These are phyloP conservation scores for Campylomormyrus tamandua DNA, from an alignment of 2,113 vertebrate species.

Conservation along the genomic window DNA sequence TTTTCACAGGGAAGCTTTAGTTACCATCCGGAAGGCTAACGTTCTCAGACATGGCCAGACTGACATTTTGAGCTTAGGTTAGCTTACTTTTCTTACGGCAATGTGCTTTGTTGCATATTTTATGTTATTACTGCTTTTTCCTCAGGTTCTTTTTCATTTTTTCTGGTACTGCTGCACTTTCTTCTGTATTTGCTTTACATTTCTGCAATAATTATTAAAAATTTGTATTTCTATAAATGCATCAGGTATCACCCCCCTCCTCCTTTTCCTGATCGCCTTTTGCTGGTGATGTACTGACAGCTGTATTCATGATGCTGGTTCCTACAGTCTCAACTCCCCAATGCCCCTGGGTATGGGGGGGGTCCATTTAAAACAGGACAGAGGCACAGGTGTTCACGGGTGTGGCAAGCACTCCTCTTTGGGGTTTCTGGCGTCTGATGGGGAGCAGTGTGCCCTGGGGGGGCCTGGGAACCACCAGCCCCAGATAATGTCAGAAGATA, in stretches of 20 bases:
- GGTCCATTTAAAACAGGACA: conserved; percentile 41
- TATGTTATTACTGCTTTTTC: not conserved
- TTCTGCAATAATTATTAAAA: not conserved
- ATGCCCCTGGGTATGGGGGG: conserved; percentile 22
- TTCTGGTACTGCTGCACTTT: not conserved
- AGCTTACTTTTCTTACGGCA: not conserved
- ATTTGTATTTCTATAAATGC: not conserved
- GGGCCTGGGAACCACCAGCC: conserved; percentile 36
- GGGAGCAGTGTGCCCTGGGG: conserved; percentile 28
- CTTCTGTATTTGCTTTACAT: not conserved
- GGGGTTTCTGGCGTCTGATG: not conserved
- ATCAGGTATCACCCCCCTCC: not conserved
- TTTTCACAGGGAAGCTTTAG: not conserved
- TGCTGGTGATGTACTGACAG: conserved; percentile 30
- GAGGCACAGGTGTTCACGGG: conserved; percentile 66
- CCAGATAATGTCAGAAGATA: conserved; percentile 39
- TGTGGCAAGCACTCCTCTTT: conserved; percentile 40
- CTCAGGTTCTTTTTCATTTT: not conserved
- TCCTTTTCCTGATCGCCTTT: too few species aligned
- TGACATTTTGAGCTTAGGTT: not conserved
- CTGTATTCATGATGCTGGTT: conserved; percentile 39
- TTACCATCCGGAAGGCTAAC: not conserved
- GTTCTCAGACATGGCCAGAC: too few species aligned
- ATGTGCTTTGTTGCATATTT: not conserved
- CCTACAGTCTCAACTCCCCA: conserved; percentile 16